phyloP scores from a whole-genome alignment of 2,888 invertebrate genomes.

The Xestoiulus laeticollis region DNA sequence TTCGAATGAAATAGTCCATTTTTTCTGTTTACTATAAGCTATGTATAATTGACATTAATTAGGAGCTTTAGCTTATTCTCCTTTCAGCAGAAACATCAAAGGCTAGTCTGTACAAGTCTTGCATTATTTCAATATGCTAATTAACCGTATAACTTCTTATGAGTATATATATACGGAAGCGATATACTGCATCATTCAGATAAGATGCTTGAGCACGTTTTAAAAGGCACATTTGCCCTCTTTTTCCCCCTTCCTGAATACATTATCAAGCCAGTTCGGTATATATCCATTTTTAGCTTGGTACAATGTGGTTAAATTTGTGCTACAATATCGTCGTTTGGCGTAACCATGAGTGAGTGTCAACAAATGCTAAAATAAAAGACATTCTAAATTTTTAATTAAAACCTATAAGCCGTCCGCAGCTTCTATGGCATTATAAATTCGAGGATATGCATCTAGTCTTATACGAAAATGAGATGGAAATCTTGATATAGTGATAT shows the following conservation, averaged over 20 bases:
- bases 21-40: background rate
- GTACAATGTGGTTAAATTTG: too few relatives aligned
- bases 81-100: background rate
- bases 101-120: background rate
- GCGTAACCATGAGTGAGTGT: too few relatives aligned
- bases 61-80: background rate
- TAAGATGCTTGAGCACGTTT: background rate
- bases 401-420: too few relatives aligned
- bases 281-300: too few relatives aligned
- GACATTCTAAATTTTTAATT: too few relatives aligned
- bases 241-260: too few relatives aligned
- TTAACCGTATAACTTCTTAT: background rate
- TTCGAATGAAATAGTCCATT: background rate
- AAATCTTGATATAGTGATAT: background rate
- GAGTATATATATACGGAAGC: background rate
- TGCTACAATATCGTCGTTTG: too few relatives aligned
- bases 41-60: slow-evolving; percentile 25
- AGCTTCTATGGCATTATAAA: too few relatives aligned
- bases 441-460: too few relatives aligned
- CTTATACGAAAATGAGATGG: background rate
- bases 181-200: background rate
- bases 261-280: too few relatives aligned
- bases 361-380: too few relatives aligned
- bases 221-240: background rate
- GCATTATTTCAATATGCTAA: background rate